Percentiles rank a stretch among this genome's conserved stretches.
Conservation (phyloP, 2,888 invertebrate genomes). For the Trissolcus japonicus region DNA sequence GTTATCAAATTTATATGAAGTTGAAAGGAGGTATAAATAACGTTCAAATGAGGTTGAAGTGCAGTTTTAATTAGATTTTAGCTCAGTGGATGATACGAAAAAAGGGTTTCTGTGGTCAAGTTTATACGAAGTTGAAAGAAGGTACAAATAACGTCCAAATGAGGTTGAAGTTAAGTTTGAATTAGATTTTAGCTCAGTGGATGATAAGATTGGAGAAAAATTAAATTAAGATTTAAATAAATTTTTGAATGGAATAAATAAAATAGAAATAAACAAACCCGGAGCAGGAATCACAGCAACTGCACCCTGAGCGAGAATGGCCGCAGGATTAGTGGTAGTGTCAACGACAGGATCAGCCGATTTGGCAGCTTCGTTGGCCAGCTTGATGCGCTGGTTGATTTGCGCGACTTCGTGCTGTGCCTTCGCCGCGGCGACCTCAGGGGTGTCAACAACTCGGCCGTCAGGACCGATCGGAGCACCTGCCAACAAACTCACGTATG, state of each 20-base stretch:
- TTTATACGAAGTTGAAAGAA: too few relatives aligned
- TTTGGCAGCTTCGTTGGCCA: slow-evolving; percentile 60
- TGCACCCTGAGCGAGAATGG: slow-evolving; percentile 8
- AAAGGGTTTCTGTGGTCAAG: too few relatives aligned
- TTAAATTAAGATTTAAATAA: too few relatives aligned
- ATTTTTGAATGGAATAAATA: too few relatives aligned
- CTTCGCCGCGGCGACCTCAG: slow-evolving; percentile 70
- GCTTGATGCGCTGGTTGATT: slow-evolving; percentile 64
- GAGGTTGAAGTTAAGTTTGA: too few relatives aligned
- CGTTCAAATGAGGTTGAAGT: too few relatives aligned
- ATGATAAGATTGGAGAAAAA: too few relatives aligned
- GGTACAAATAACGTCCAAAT: too few relatives aligned
- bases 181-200: too few relatives aligned
- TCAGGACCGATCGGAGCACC: slow-evolving; percentile 69
- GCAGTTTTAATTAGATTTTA: too few relatives aligned
- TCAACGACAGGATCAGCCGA: slow-evolving; percentile 52
- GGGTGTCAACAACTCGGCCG: slow-evolving; percentile 72
- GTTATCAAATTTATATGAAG: not conserved
- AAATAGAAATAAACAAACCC: slow-evolving; percentile 7
- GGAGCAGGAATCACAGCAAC: slow-evolving; percentile 18
- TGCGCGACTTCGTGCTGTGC: slow-evolving; percentile 72
- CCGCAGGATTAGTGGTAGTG: slow-evolving; percentile 18
- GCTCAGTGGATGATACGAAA: too few relatives aligned
- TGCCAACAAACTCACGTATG: slow-evolving; percentile 19
- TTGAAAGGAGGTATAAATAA: too few relatives aligned